Conservation (phyloP, 2,797 vertebrate species). For the Pseudopleuronectes americanus region DNA sequence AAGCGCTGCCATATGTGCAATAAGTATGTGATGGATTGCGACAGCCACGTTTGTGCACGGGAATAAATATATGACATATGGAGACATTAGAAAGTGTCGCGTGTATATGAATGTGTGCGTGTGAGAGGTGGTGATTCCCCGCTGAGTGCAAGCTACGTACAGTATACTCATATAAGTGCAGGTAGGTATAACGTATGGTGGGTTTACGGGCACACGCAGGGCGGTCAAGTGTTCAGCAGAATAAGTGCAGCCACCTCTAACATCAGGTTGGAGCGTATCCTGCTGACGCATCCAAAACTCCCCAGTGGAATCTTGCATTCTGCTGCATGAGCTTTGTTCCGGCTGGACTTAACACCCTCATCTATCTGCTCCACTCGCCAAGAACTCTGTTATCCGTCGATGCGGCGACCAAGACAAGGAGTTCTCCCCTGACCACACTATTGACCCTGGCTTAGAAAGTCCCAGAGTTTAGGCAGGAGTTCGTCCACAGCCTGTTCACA, state of each 20-base stretch:
- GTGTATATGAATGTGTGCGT: conserved; percentile 6
- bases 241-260: conserved; percentile 33
- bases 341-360: conserved; percentile 51
- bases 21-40: conserved; percentile 3
- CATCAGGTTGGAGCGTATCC: conserved; percentile 24
- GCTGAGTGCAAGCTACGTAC: conserved; percentile 32
- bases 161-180: conserved; percentile 26
- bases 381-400: conserved; percentile 56
- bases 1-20: conserved; percentile 23
- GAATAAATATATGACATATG: conserved; percentile 9
- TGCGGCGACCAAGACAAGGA: conserved; percentile 39
- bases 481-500: conserved; percentile 20
- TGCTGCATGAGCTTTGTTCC: conserved; percentile 62
- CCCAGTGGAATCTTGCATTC: conserved; percentile 60
- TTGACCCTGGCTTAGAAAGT: conserved; percentile 39
- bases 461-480: conserved; percentile 9
- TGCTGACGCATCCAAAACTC: conserved; percentile 58
- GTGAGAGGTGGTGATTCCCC: conserved; percentile 7
- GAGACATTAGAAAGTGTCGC: conserved; percentile 14
- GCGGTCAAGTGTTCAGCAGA: conserved; percentile 29
- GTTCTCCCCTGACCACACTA: conserved; percentile 49
- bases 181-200: conserved; percentile 1
- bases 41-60: conserved; percentile 24
- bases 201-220: not conserved
- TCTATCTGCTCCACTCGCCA: conserved; percentile 60